Percentiles rank a stretch among this genome's conserved stretches.
Conservation (phyloP, 2,113 vertebrate genomes). For the Meriones unguiculatus region DNA sequence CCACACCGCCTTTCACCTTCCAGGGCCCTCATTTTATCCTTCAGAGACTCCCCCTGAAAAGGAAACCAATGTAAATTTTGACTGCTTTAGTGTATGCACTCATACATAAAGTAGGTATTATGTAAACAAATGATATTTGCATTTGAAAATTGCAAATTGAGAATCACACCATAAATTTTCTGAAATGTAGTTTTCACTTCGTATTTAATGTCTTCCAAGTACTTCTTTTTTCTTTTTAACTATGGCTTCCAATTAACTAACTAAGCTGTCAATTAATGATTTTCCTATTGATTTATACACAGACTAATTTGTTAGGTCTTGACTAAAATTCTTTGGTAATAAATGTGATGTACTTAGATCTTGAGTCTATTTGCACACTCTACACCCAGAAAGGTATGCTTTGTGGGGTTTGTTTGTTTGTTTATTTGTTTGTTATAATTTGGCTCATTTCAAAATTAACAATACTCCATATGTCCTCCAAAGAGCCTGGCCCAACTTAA, state of each 20-base stretch:
- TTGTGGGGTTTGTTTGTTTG: not conserved
- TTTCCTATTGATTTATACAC: conserved; percentile 17
- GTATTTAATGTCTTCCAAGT: not conserved
- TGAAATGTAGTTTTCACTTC: not conserved
- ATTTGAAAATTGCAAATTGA: not conserved
- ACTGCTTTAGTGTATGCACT: not conserved
- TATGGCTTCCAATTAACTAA: not conserved
- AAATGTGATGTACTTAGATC: not conserved
- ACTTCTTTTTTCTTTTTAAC: conserved; percentile 21
- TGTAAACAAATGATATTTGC: not conserved
- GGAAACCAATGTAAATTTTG: not conserved
- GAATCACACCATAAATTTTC: not conserved
- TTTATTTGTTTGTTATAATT: not conserved
- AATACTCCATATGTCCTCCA: not conserved
- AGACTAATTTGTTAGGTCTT: not conserved
- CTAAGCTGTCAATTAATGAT: not conserved
- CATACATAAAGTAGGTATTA: not conserved
- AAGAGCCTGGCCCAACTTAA: not conserved
- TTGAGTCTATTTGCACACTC: not conserved
- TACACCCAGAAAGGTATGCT: not conserved
- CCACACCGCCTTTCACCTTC: not conserved
- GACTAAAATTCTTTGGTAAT: not conserved
- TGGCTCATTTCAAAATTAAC: conserved; percentile 2
- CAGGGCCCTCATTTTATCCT: not conserved
- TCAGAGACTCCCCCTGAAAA: not conserved